Evolutionary conservation across 2,797 vertebrate genomes (phyloP).

Genomic region (Lutjanus campechanus): DNA sequence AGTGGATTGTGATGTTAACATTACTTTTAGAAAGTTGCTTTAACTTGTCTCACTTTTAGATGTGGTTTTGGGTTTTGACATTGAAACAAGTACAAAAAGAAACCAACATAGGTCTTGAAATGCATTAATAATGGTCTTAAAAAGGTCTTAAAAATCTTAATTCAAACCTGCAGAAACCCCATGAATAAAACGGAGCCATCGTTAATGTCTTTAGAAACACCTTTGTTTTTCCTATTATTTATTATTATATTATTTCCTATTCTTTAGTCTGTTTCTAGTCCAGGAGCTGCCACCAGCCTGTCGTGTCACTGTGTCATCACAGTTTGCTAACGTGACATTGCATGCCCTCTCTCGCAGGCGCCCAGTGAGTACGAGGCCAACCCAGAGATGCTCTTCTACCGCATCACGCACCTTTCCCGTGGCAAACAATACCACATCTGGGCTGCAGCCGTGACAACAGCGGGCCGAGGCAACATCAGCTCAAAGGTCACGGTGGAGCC

Average conservation of each 20-base stretch:
- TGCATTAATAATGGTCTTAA: no score
- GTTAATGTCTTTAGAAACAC: not conserved
- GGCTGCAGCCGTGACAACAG: conserved; percentile 97
- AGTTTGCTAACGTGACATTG: conserved; percentile 51
- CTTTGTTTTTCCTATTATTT: not conserved
- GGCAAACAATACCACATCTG: conserved; percentile 98
- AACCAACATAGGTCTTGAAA: no score
- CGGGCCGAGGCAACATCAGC: conserved; percentile 96
- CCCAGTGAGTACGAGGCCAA: conserved; percentile 98
- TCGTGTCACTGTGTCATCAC: conserved; percentile 10
- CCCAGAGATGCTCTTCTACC: conserved; percentile 96
- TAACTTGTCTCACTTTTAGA: no score
- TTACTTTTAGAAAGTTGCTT: no score
- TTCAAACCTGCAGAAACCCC: no score
- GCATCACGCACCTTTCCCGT: conserved; percentile 94
- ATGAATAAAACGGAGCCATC: not conserved
- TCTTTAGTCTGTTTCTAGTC: not conserved
- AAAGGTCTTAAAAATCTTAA: no score
- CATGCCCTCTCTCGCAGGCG: conserved; percentile 85
- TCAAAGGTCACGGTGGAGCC: conserved; percentile 97
- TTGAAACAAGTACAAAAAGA: no score
- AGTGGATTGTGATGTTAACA: no score
- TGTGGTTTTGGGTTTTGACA: no score
- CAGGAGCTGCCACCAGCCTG: not conserved
- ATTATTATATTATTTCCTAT: not conserved